A percentile compares a stretch with the other conserved stretches of the same genome.
phyloP scores from a whole-genome alignment of 1,140 invertebrate genomes.

The Pemphigus obesinymphae region DNA sequence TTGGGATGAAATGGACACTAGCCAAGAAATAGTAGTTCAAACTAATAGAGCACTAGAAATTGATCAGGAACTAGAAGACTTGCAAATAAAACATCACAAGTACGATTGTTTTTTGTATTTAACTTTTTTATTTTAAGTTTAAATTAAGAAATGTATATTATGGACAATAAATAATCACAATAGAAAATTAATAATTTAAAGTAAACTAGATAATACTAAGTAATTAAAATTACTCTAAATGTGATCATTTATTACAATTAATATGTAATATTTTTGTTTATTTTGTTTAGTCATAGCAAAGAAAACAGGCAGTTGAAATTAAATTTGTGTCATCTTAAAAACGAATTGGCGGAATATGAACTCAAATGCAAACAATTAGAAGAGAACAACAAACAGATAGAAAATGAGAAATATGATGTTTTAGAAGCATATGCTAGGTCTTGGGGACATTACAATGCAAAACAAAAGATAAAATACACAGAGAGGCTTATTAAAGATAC shows the following conservation, averaged over 20 bases:
- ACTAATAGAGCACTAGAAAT: slow-evolving; percentile 1
- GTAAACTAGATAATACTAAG: too few relatives aligned
- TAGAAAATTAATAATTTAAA: background rate
- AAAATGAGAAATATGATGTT: background rate
- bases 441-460: slow-evolving; percentile 15
- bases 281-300: background rate
- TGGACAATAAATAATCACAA: background rate
- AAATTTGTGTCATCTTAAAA: background rate
- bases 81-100: slow-evolving; percentile 11
- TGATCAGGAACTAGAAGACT: slow-evolving; percentile 16
- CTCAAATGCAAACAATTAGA: background rate
- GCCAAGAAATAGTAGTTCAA: slow-evolving; percentile 7
- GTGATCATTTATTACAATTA: too few relatives aligned
- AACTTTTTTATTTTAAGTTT: background rate
- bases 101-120: background rate
- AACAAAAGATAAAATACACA: slow-evolving; percentile 33
- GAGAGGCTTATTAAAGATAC: slow-evolving; percentile 15
- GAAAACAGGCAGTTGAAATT: background rate
- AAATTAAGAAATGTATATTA: background rate
- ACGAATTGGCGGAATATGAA: slow-evolving; percentile 17
- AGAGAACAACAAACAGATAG: background rate
- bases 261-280: background rate
- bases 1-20: slow-evolving; percentile 26
- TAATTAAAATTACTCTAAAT: too few relatives aligned
- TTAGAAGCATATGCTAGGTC: slow-evolving; percentile 25